Percentiles rank a stretch among this genome's conserved stretches.
Conservation (phyloP, 2,113 vertebrate species). For the Myocastor coypus region DNA sequence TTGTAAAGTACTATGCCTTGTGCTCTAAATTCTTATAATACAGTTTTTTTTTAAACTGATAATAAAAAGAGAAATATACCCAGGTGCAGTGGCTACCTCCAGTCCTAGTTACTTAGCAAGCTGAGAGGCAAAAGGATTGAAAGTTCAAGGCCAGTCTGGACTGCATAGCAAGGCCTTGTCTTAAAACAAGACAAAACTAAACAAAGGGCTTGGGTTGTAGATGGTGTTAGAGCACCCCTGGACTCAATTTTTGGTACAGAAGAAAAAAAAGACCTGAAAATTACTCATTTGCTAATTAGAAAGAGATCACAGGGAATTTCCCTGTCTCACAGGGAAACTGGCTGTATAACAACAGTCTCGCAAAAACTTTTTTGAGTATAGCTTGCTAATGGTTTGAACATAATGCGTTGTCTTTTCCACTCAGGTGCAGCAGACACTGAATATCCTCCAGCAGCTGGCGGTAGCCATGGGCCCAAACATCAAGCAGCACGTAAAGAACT, state of each 20-base stretch:
- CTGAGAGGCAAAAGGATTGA: background rate
- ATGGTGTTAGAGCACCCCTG: background rate
- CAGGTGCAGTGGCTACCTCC: background rate
- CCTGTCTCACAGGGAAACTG: constrained; percentile 23
- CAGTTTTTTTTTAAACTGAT: background rate
- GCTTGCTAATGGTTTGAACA: background rate
- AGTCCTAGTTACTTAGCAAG: background rate
- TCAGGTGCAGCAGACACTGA: constrained; percentile 96
- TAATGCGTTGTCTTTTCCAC: constrained; percentile 54
- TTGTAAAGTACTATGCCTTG: background rate
- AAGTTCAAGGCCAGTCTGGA: background rate
- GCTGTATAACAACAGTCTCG: background rate
- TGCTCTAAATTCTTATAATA: constrained; percentile 24
- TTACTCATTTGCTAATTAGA: constrained; percentile 17
- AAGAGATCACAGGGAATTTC: background rate
- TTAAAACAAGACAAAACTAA: background rate
- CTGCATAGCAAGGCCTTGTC: background rate
- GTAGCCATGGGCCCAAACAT: constrained; percentile 95
- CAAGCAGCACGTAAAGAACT: constrained; percentile 94
- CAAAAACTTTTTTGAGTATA: fast-evolving
- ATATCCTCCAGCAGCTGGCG: constrained; percentile 95
- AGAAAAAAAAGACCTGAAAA: constrained; percentile 16
- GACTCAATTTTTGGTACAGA: background rate
- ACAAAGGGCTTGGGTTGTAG: background rate
- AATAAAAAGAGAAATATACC: background rate